Base-by-base conservation (phyloP, 2,797 vertebrate species). In the Enteromius anoplus region DNA sequence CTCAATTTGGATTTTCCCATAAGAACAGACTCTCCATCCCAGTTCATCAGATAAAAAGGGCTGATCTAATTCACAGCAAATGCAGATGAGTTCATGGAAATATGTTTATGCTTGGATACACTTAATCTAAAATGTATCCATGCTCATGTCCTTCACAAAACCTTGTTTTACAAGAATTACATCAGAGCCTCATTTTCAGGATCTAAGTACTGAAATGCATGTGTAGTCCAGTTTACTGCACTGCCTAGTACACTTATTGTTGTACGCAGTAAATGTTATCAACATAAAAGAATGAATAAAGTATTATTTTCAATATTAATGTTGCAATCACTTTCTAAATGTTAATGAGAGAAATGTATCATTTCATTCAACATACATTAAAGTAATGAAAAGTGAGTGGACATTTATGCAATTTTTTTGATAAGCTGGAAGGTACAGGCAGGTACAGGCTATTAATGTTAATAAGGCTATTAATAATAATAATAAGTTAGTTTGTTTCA, bases 51-150 rank as follows among this genome's bases (percentile, higher is more conserved):
- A 83, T 80, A 70, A 79, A 75, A 75, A 55, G 11, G 64, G 23
- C 69, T 84, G 80, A 84, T 82, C 53, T 72, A 47, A 79, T 87
- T 87, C 79, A 79, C 73, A 45, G 75, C 69, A 76, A 75, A 71
- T 29, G 72, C 19, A 34, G 49, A 34, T 73, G 49, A 75, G 65
- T 84, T 81, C 75, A 58, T 70, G 80, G 62, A 78, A 85, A 75
- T 65, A 53, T 82, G n/a, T 21, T 66, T 51, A 77, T 19, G 29
- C 64, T 55, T 23, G 32, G 42, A 82, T 47, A 80, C 37, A 9
- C 7, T 75, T 68, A 19, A 75, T 60, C 69, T 71, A 19, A 37
- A 62, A 23, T 32, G 2, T 60, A n/a, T 62, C 53, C 8, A 47
- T 45, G 5, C 6, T 23, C 26, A 14, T 75, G 53, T 75, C 58